Evolutionary conservation across 2,113 vertebrate genomes (phyloP).

Genomic region (Balaenoptera acutorostrata): DNA sequence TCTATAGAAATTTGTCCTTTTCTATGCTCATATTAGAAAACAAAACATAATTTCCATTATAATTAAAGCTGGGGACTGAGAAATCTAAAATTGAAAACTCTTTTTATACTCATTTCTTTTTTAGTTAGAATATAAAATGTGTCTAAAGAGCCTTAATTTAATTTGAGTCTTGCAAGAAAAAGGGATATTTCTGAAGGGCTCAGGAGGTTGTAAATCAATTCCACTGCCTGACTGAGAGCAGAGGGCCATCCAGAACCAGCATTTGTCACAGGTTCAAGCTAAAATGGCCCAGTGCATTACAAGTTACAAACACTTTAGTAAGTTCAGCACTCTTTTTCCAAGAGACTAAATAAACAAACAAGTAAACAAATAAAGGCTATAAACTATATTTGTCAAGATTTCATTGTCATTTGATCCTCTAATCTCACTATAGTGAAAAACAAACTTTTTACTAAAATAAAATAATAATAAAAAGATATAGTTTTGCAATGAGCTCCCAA

Average conservation of each 20-base stretch:
- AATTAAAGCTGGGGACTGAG: neutral
- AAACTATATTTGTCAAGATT: slow-evolving; percentile 10
- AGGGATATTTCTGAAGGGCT: neutral
- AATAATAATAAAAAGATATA: neutral
- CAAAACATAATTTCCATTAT: slow-evolving; percentile 44
- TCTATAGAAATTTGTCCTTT: neutral
- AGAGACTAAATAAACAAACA: neutral
- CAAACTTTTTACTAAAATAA: neutral
- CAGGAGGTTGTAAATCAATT: slow-evolving; percentile 57
- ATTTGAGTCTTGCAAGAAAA: neutral
- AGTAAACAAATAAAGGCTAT: slow-evolving; percentile 45
- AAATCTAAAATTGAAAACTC: slow-evolving; percentile 2
- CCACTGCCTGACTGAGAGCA: slow-evolving; percentile 54
- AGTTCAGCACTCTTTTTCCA: neutral
- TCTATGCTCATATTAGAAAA: slow-evolving; percentile 48
- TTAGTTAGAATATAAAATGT: slow-evolving; percentile 29
- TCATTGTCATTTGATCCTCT: neutral
- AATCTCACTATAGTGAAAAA: neutral
- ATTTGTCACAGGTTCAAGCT: slow-evolving; percentile 47
- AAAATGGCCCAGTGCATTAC: slow-evolving; percentile 54
- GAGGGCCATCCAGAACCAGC: slow-evolving; percentile 62
- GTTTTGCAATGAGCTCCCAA: neutral
- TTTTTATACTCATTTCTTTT: neutral
- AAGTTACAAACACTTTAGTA: slow-evolving; percentile 53
- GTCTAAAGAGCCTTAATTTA: neutral